A percentile compares a stretch with the other conserved stretches of the same genome.
Conservation (phyloP, 2,888 invertebrate species). For the Caenorhabditis afra region DNA sequence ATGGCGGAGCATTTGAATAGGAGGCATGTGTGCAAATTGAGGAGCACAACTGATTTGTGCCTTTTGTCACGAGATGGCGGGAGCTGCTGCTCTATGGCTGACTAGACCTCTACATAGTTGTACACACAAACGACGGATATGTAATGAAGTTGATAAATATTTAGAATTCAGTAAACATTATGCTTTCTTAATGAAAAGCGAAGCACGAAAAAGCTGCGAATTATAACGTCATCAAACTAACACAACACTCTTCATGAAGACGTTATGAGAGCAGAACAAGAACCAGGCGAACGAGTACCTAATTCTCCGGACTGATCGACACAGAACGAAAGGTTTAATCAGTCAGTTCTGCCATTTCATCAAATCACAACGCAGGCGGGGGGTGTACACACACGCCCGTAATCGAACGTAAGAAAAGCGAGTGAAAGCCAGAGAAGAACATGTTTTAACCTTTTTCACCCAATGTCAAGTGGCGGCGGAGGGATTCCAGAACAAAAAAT, state of each 20-base stretch:
- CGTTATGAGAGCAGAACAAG: background rate
- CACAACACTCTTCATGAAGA: no score
- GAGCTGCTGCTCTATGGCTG: constrained; percentile 10
- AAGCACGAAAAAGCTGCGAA: no score
- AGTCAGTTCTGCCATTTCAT: constrained; percentile 56
- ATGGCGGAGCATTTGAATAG: constrained; percentile 50
- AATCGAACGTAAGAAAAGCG: constrained; percentile 52
- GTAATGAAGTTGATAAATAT: constrained; percentile 40
- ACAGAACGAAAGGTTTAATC: constrained; percentile 45
- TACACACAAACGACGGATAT: constrained; percentile 45
- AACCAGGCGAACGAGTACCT: constrained; percentile 20
- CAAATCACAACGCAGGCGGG: constrained; percentile 27
- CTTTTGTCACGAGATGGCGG: constrained; percentile 34
- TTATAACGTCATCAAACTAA: no score
- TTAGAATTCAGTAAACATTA: constrained; percentile 43
- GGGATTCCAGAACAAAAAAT: constrained; percentile 50
- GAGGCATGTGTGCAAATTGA: constrained; percentile 56
- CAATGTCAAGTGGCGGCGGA: constrained; percentile 45
- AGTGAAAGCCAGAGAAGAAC: constrained; percentile 55
- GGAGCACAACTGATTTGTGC: constrained; percentile 29
- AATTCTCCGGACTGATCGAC: constrained; percentile 41
- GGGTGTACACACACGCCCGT: constrained; percentile 46
- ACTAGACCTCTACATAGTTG: constrained; percentile 36
- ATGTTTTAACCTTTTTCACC: constrained; percentile 49
- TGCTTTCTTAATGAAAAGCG: constrained; percentile 8